Conservation (phyloP, 2,113 vertebrate genomes). For the Toxotes jaculatrix region DNA sequence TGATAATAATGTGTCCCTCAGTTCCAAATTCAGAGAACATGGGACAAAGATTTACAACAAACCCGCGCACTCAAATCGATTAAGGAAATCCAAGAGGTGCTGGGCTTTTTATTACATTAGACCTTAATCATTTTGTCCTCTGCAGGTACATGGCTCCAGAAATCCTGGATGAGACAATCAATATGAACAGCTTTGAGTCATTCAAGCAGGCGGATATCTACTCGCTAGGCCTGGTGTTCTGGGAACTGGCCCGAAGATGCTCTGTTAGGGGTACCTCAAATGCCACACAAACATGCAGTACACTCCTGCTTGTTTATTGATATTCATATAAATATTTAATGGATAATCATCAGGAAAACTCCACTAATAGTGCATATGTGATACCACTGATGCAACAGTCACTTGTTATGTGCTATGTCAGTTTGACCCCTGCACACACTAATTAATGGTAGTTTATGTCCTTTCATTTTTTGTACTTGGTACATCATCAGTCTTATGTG, state of each 20-base stretch:
- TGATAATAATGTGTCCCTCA: background rate
- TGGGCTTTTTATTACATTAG: constrained; percentile 50
- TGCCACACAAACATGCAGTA: background rate
- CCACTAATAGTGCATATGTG: background rate
- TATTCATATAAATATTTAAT: background rate
- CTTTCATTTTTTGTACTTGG: background rate
- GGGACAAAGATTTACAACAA: background rate
- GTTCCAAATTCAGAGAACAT: background rate
- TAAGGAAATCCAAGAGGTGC: constrained; percentile 18
- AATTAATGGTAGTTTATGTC: background rate
- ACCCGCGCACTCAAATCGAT: background rate
- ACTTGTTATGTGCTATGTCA: background rate
- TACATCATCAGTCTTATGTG: background rate
- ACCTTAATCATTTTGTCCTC: constrained; percentile 73
- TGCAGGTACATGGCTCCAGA: constrained; percentile 99
- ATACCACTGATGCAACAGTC: background rate
- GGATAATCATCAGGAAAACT: background rate
- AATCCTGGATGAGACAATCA: constrained; percentile 95
- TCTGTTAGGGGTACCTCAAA: constrained; percentile 88
- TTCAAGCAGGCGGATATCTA: constrained; percentile 98
- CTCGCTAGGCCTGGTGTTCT: constrained; percentile 94
- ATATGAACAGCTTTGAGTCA: constrained; percentile 92
- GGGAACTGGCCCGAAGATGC: constrained; percentile 96
- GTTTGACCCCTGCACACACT: background rate
- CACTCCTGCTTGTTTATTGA: background rate